These are phyloP conservation scores for Parelbella ahira DNA, from an alignment of 2,888 invertebrate genomes.

Conservation along the genomic window DNA sequence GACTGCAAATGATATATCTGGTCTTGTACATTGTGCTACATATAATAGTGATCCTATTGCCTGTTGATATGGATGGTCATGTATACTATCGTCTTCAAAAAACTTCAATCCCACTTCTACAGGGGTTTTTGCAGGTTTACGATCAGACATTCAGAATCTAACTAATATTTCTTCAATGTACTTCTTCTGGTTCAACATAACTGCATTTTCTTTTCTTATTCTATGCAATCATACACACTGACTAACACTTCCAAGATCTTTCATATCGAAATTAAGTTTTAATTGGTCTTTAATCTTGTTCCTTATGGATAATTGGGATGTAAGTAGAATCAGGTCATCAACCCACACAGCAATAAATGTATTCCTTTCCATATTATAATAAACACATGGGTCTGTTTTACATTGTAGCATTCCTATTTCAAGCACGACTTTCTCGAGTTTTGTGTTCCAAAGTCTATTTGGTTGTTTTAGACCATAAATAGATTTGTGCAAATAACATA, in stretches of 20 bases:
- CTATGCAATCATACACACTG: conserved; percentile 25
- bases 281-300: conserved; percentile 17
- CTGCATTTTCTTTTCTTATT: conserved; percentile 1
- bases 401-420: conserved; percentile 25
- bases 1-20: conserved; percentile 23
- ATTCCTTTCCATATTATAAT: conserved; percentile 6
- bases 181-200: conserved; percentile 26
- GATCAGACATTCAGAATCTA: conserved; percentile 24
- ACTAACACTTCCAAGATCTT: conserved; percentile 23
- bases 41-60: conserved; percentile 20
- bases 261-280: conserved; percentile 19
- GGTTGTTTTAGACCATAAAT: conserved; percentile 29
- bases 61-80: conserved; percentile 6
- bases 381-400: conserved; percentile 30
- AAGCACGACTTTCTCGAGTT: conserved; percentile 20
- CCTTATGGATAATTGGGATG: conserved; percentile 5
- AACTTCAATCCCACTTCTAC: conserved; percentile 1
- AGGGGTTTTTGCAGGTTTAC: conserved; percentile 25
- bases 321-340: conserved; percentile 28
- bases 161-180: conserved; percentile 25
- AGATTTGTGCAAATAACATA: conserved; percentile 27
- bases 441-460: conserved; percentile 28
- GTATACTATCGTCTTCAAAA: neutral
- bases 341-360: conserved; percentile 29
- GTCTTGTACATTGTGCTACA: conserved; percentile 25